Evolutionary conservation across 2,113 vertebrate species (phyloP).

Genomic region (Garra rufa): DNA sequence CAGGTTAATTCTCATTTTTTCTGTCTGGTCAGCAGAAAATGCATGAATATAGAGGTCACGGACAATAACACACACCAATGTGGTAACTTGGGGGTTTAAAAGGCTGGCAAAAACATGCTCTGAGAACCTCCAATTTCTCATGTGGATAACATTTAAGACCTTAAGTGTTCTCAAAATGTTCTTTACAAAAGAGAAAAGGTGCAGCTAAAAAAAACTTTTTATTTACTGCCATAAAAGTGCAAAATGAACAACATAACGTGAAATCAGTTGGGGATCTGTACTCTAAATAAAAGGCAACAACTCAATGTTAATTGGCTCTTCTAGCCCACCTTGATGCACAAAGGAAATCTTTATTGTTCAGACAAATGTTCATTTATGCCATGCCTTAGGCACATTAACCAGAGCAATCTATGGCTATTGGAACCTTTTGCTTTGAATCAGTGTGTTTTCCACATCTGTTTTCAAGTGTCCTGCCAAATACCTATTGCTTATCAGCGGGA

Average conservation of each 20-base stretch:
- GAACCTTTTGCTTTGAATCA: conserved; percentile 58
- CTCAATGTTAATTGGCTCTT: conserved; percentile 41
- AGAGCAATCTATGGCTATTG: not conserved
- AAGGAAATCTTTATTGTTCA: conserved; percentile 19
- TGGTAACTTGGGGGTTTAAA: conserved; percentile 52
- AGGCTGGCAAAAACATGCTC: conserved; percentile 26
- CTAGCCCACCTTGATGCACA: not conserved
- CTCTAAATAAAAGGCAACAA: conserved; percentile 25
- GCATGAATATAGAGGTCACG: conserved; percentile 45
- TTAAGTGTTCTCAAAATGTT: conserved; percentile 9
- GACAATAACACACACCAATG: conserved; percentile 51
- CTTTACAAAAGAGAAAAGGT: conserved; percentile 4
- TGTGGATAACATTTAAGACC: conserved; percentile 40
- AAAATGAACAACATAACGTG: conserved; percentile 1
- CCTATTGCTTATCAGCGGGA: conserved; percentile 53
- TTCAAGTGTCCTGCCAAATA: conserved; percentile 58
- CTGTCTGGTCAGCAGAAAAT: conserved; percentile 60
- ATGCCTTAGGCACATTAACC: conserved; percentile 22
- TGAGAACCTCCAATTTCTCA: conserved; percentile 18
- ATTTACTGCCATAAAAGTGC: not conserved
- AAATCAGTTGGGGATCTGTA: not conserved
- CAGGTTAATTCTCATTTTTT: conserved; percentile 59
- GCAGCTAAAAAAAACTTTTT: not conserved
- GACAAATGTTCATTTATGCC: conserved; percentile 21
- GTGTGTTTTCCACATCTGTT: conserved; percentile 64